Conservation (phyloP, 2,113 vertebrate genomes). For the Cepphus grylle region DNA sequence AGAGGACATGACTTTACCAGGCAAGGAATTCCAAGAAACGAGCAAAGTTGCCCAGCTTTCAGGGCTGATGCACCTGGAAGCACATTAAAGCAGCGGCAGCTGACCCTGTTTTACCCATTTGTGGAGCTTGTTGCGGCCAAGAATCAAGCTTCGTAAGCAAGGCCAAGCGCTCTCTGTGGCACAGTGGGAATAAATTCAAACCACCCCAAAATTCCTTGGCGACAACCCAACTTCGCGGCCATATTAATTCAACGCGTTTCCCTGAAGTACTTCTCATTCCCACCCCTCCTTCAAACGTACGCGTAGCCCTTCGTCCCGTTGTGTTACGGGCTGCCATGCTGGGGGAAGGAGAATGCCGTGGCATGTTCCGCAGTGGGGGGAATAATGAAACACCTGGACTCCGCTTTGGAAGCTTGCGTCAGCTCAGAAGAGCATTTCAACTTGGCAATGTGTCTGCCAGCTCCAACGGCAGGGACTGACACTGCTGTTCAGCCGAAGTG, state of each 20-base stretch:
- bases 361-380: not conserved
- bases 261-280: not conserved
- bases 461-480: not conserved
- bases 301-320: fast-evolving
- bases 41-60: not conserved
- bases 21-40: not conserved
- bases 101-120: not conserved
- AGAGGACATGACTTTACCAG: not conserved
- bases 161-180: not conserved
- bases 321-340: not conserved
- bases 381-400: not conserved
- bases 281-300: not conserved
- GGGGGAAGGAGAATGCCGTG: not conserved
- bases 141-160: not conserved
- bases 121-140: not conserved
- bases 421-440: not conserved
- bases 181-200: constrained; percentile 18
- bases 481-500: not conserved
- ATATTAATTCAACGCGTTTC: not conserved
- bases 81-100: not conserved
- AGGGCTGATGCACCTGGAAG: not conserved
- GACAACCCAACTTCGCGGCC: not conserved
- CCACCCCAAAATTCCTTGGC: constrained; percentile 24
- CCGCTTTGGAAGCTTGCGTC: not conserved
- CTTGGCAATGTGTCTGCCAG: not conserved